phyloP scores from a whole-genome alignment of 2,113 vertebrate genomes.

The Grus americana region DNA sequence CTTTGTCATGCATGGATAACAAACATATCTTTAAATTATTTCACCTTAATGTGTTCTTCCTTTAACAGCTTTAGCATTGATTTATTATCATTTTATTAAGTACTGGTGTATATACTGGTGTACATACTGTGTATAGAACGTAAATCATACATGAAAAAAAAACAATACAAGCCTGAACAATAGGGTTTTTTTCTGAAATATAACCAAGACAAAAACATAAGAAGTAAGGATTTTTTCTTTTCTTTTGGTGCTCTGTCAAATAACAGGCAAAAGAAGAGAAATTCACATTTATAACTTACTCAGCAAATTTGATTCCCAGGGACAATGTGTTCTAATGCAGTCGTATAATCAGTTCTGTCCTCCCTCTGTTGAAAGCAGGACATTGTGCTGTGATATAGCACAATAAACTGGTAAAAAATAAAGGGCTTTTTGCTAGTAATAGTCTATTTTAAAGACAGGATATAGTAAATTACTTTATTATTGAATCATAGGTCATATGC shows the following conservation, averaged over 20 bases:
- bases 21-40: slow-evolving; percentile 5
- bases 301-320: slow-evolving; percentile 23
- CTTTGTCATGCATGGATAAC: not conserved
- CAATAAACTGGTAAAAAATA: slow-evolving; percentile 40
- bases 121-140: not conserved
- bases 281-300: slow-evolving; percentile 29
- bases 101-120: not conserved
- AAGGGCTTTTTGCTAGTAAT: slow-evolving; percentile 48
- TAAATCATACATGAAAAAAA: not conserved
- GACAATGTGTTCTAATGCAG: not conserved
- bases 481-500: not conserved
- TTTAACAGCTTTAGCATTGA: not conserved
- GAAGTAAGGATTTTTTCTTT: not conserved
- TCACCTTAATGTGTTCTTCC: not conserved
- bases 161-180: not conserved
- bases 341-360: slow-evolving; percentile 51
- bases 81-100: slow-evolving; percentile 8
- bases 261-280: slow-evolving; percentile 1
- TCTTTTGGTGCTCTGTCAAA: not conserved
- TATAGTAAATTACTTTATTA: not conserved
- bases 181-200: not conserved
- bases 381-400: slow-evolving; percentile 33
- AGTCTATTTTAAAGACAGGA: slow-evolving; percentile 9
- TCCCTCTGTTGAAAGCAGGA: slow-evolving; percentile 32
- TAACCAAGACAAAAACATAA: not conserved